Evolutionary conservation across 1,140 invertebrate genomes (phyloP), one percentile per base, ranked within the genome.

Genomic region (Sarcophaga bullata): DNA sequence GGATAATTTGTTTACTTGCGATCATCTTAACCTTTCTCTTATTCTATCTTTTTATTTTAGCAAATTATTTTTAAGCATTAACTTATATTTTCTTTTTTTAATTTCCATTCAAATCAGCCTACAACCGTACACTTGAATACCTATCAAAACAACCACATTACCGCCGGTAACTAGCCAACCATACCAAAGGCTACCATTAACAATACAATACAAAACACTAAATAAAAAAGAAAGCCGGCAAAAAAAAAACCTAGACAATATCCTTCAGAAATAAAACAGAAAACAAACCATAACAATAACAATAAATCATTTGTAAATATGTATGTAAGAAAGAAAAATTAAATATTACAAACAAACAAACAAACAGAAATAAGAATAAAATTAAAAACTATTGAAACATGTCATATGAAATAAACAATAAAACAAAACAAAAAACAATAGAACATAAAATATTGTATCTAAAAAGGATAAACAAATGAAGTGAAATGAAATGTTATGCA

Each of bases 181-280:
- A n/a, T n/a, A n/a, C n/a, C n/a, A n/a, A n/a, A n/a, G 10, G 10
- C 13, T 58, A 58, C 13, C 52, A 15, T 15, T 10, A 58, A 13
- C 52, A 7, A 58, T n/a, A 15, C 15, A 58, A 58, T 58, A 58
- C 54, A 15, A 68, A 68, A 7, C 58, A 15, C 3, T 25, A 8
- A n/a, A 9, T 7, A 68, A 68, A 68, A 19, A 68, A 19, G 8
- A 68, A 68, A 68, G 5, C n/a, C n/a, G n/a, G n/a, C n/a, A n/a
- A n/a, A n/a, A n/a, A 68, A 17, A 68, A 68, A 19, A 19, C 62
- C 62, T 68, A 68, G 62, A 68, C 62, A 68, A 68, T 68, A 68
- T 68, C 62, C 62, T 19, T 68, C 62, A 68, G 17, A 25, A 9
- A n/a, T 68, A 68, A 68, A 68, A 37, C 25, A 37, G 25, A 37